A percentile compares a stretch with the other conserved stretches of the same genome.
Conservation (phyloP, 2,797 vertebrate genomes). For the Chelon labrosus region DNA sequence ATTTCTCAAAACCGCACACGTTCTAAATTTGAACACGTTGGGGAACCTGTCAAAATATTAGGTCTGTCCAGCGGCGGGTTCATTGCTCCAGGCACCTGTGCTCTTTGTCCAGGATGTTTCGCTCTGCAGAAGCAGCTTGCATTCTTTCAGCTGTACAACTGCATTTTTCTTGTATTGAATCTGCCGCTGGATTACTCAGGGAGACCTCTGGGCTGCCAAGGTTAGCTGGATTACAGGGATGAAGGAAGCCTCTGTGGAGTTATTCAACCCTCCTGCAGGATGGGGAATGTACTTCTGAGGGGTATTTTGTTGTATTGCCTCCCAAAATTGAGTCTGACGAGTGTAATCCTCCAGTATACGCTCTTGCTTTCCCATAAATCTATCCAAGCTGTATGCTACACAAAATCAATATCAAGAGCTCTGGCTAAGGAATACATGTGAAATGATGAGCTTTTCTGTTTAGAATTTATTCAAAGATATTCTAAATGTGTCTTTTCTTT, state of each 20-base stretch:
- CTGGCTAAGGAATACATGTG: conserved; percentile 15
- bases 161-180: conserved; percentile 63
- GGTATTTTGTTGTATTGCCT: conserved; percentile 57
- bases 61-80: conserved; percentile 46
- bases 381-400: conserved; percentile 30
- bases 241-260: conserved; percentile 62
- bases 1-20: conserved; percentile 53
- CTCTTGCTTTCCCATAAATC: conserved; percentile 36
- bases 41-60: conserved; percentile 63
- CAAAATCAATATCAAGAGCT: conserved; percentile 40
- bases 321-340: conserved; percentile 68
- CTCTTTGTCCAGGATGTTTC: conserved; percentile 42
- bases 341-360: conserved; percentile 63
- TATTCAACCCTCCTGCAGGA: conserved; percentile 63
- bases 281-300: conserved; percentile 55
- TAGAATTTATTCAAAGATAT: conserved; percentile 20
- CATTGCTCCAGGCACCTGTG: conserved; percentile 41
- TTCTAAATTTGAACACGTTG: conserved; percentile 51
- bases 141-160: conserved; percentile 53
- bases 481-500: conserved; percentile 19
- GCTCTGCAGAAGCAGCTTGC: conserved; percentile 32
- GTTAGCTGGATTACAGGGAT: conserved; percentile 75
- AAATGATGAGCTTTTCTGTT: conserved; percentile 24
- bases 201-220: conserved; percentile 69
- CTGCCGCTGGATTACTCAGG: conserved; percentile 65